These are phyloP conservation scores for Napeogenes inachia DNA, from an alignment of 2,888 invertebrate genomes.

Conservation along the genomic window DNA sequence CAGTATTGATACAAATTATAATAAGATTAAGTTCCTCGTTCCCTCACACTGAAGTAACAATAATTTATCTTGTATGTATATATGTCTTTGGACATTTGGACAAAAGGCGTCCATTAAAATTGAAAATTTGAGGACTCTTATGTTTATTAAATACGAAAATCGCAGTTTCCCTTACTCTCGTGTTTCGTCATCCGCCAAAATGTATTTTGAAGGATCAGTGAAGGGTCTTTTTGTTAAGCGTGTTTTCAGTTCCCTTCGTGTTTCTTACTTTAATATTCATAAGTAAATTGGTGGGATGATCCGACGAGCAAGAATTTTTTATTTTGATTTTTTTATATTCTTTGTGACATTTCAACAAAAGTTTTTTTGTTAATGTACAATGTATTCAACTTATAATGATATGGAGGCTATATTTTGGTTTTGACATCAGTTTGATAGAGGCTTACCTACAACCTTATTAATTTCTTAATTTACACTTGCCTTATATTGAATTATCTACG, in stretches of 20 bases:
- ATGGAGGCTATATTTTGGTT: neutral
- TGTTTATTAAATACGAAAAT: constrained; percentile 70
- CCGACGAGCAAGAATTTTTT: constrained; percentile 8
- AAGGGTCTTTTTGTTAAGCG: constrained; percentile 60
- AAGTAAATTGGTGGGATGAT: constrained; percentile 70
- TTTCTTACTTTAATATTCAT: constrained; percentile 70
- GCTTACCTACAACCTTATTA: too few species aligned
- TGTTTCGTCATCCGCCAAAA: constrained; percentile 72
- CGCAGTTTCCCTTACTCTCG: constrained; percentile 56
- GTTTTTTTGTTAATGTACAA: neutral
- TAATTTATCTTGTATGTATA: too few species aligned
- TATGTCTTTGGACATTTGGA: constrained; percentile 10
- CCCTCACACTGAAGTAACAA: too few species aligned
- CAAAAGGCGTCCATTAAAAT: constrained; percentile 32
- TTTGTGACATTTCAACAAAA: neutral
- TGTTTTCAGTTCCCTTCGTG: constrained; percentile 46
- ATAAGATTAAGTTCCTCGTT: too few species aligned
- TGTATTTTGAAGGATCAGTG: constrained; percentile 61
- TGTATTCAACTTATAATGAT: neutral
- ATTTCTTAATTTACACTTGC: too few species aligned
- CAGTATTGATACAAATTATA: too few species aligned
- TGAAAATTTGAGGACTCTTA: constrained; percentile 50
- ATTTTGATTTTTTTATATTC: neutral
- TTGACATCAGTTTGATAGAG: too few species aligned
- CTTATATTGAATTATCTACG: too few species aligned